Evolutionary conservation across 64 coral and sea anemone genomes (phyloP), one percentile per base, ranked within the genome.

Genomic region (Stylophora pistillata): DNA sequence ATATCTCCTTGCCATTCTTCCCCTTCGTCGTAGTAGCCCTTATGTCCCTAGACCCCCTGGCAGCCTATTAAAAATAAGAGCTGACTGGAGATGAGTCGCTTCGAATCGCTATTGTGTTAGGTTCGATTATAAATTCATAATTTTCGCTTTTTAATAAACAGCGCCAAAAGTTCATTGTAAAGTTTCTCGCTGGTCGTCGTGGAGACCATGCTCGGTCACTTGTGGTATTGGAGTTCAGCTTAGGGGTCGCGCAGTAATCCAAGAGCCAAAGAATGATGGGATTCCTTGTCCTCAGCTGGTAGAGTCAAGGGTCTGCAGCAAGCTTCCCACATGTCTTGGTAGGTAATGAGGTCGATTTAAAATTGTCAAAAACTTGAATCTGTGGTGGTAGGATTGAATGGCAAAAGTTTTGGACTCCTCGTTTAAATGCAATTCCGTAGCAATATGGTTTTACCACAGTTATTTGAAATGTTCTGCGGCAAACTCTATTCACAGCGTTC

Each of bases 121-220:
- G 37, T 47, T 47, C 3, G 37, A 7, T 0, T 47, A 47, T 47
- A 47, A 47, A 47, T 47, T 47, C 37, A 7, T 47, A 4, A 34
- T 26, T 61, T 23, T 27, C 26, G 78, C 66, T 89, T 41, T 29
- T 53, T 66, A 18, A 53, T 28, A 61, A 25, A 71, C 25, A 91
- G 90, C 34, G 16, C 28, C 59, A 53, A 86, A 62, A 84, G 18
- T 86, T 53, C 72, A 91, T 41, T 91, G 90, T 13, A 27, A 91
- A 75, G 81, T 91, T 14, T 86, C 90, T 9, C 81, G 82, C 6
- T 91, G 90, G 90, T 86, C 90, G 72, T 70, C 57, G 78, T 91
- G 90, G 90, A 78, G 15, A 66, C 27, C 79, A 6, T 91, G 89
- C 14, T 91, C 89, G 6, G 89, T 91, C 79, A 91, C 89, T 31